These are phyloP conservation scores for Hirudinaria manillensis DNA, from an alignment of 2,888 invertebrate species.

Conservation along the genomic window DNA sequence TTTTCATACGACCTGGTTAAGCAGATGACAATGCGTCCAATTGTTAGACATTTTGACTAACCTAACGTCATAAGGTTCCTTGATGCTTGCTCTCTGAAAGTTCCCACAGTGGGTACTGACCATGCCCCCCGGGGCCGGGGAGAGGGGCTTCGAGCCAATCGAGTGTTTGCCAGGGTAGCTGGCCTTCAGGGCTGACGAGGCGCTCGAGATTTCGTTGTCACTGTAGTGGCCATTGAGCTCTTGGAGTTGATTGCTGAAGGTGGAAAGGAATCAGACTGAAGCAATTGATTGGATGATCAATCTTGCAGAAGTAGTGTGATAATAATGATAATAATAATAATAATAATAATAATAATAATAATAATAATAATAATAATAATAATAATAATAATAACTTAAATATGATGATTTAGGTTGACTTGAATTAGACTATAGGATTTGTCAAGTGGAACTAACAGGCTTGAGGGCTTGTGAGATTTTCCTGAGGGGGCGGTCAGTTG, in stretches of 20 bases:
- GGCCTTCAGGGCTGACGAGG: background rate
- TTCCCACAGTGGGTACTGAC: background rate
- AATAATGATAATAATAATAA: too few relatives aligned
- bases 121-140: slow-evolving; percentile 9
- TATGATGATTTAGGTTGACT: background rate
- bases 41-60: too few relatives aligned
- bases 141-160: background rate
- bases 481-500: slow-evolving; percentile 1
- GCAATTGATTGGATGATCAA: background rate
- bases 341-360: too few relatives aligned
- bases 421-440: background rate
- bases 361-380: too few relatives aligned
- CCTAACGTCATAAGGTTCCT: too few relatives aligned
- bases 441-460: background rate
- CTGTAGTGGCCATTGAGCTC: background rate
- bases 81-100: too few relatives aligned
- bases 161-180: background rate
- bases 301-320: too few relatives aligned
- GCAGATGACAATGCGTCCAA: too few relatives aligned
- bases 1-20: too few relatives aligned
- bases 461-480: slow-evolving; percentile 1
- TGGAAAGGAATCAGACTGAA: background rate
- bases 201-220: slow-evolving; percentile 2
- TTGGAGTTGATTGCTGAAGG: background rate
- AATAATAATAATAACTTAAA: background rate